A percentile compares a stretch with the other conserved stretches of the same genome.
Conservation (phyloP, 2,113 vertebrate species). For the Cryptotis parvus region DNA sequence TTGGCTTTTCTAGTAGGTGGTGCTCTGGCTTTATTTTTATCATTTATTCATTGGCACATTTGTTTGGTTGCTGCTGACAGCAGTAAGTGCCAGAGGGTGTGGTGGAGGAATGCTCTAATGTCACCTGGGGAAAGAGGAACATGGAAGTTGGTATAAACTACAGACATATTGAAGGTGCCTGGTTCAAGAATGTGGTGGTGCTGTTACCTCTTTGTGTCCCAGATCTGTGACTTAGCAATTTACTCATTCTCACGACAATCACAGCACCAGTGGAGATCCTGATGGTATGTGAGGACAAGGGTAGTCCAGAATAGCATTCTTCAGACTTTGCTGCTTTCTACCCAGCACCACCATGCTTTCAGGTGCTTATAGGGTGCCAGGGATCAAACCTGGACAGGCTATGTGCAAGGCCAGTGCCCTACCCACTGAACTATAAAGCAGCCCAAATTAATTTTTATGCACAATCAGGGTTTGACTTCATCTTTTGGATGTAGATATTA, state of each 20-base stretch:
- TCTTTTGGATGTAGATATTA: not conserved
- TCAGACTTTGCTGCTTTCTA: not conserved
- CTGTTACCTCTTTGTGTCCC: not conserved
- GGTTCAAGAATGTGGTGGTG: not conserved
- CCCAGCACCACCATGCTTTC: too few relatives aligned
- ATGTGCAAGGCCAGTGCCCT: too few relatives aligned
- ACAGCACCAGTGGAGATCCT: not conserved
- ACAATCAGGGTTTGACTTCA: not conserved
- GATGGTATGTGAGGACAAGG: not conserved
- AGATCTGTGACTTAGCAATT: not conserved
- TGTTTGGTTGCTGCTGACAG: not conserved
- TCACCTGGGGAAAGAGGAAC: not conserved
- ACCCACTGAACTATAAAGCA: too few relatives aligned
- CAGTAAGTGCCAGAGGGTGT: not conserved
- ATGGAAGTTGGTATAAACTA: not conserved
- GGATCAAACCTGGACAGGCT: too few relatives aligned
- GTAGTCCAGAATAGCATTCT: not conserved
- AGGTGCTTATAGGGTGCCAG: too few relatives aligned
- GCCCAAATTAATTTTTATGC: not conserved
- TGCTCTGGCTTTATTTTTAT: not conserved
- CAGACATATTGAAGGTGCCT: not conserved
- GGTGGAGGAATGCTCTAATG: not conserved
- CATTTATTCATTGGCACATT: not conserved
- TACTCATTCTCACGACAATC: not conserved
- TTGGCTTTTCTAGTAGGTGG: not conserved